A percentile compares a stretch with the other conserved stretches of the same genome.
Conservation (phyloP, 2,888 invertebrate genomes). For the Lithophane semibrunnea region DNA sequence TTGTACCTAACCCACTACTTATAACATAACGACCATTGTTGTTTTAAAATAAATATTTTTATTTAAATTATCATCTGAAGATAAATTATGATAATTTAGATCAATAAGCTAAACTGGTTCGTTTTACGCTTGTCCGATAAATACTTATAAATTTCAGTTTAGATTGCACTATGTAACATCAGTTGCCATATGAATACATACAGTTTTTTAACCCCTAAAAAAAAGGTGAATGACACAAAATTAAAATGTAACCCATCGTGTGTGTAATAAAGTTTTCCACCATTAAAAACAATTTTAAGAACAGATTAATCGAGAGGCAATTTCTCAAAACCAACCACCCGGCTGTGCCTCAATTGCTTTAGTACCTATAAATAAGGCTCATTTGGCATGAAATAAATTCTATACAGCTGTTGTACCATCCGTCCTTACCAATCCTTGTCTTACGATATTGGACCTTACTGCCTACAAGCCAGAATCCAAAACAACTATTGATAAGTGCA, state of each 20-base stretch:
- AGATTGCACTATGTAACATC: background rate
- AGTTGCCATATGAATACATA: background rate
- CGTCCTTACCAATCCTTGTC: background rate
- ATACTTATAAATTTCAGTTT: background rate
- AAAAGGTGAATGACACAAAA: background rate
- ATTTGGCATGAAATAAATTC: slow-evolving; percentile 14
- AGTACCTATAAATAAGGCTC: background rate
- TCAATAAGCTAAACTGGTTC: background rate
- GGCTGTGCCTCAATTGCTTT: background rate
- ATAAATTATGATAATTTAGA: background rate
- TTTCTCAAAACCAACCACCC: slow-evolving; percentile 2
- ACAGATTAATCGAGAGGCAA: background rate
- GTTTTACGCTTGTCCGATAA: background rate
- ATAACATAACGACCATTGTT: too few species aligned
- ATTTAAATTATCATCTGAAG: background rate
- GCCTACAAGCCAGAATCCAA: background rate
- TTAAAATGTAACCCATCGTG: background rate
- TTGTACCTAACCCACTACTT: too few species aligned
- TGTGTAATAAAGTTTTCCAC: background rate
- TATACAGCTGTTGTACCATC: background rate
- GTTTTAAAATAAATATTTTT: too few species aligned
- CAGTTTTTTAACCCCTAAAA: background rate
- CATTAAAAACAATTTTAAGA: background rate
- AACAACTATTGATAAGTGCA: background rate
- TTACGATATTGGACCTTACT: background rate